phyloP scores from a whole-genome alignment of 2,113 vertebrate genomes.

The Rynchops niger region DNA sequence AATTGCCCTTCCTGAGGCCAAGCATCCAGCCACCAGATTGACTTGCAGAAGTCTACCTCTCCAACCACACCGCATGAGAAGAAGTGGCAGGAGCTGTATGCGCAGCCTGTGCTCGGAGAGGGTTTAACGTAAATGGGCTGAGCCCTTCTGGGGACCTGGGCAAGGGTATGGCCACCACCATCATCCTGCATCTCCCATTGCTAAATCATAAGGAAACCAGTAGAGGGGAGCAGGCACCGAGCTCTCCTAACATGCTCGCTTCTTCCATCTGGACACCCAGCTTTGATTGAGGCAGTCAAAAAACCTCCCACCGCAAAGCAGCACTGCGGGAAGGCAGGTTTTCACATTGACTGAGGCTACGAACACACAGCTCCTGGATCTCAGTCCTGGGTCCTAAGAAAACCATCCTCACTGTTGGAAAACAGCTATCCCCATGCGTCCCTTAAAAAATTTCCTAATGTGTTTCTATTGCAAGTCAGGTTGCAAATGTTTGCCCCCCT shows the following conservation, averaged over 20 bases:
- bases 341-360: not conserved
- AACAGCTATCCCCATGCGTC: accelerated
- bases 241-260: not conserved
- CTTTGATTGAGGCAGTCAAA: not conserved
- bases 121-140: not conserved
- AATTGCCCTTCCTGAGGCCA: not conserved
- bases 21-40: not conserved
- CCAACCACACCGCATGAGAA: not conserved
- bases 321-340: not conserved
- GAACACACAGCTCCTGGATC: not conserved
- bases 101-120: not conserved
- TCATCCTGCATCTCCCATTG: not conserved
- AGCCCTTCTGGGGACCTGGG: not conserved
- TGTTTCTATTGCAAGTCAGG: not conserved
- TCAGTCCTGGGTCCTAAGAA: not conserved
- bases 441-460: not conserved
- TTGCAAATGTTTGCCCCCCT: not conserved
- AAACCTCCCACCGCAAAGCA: not conserved
- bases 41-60: not conserved
- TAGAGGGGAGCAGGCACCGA: accelerated
- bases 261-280: not conserved
- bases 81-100: not conserved
- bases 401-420: not conserved
- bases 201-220: not conserved
- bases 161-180: not conserved